Percentiles rank a stretch among this genome's conserved stretches.
Evolutionary conservation across 2,113 vertebrate species (phyloP).

Genomic region (Pelusios castaneus): DNA sequence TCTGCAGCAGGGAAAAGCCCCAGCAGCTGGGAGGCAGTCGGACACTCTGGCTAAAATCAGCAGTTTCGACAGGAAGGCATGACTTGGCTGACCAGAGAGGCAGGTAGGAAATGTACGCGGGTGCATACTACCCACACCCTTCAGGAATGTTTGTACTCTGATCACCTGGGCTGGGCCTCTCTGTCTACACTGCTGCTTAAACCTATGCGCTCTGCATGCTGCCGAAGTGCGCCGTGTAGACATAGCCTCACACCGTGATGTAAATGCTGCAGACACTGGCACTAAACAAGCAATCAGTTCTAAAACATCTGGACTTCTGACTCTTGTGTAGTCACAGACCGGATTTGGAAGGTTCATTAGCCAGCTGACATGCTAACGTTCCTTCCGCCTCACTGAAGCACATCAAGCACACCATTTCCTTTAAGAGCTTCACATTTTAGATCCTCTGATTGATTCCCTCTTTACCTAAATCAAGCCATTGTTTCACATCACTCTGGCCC

Average conservation of each 20-base stretch:
- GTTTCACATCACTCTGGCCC: not conserved
- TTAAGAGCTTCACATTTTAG: not conserved
- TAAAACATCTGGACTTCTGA: not conserved
- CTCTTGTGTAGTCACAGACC: not conserved
- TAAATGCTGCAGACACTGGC: not conserved
- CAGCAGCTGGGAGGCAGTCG: too few species aligned
- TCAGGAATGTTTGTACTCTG: not conserved
- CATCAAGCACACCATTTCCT: not conserved
- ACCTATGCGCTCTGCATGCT: not conserved
- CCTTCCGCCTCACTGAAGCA: not conserved
- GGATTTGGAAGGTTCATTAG: not conserved
- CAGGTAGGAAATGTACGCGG: not conserved
- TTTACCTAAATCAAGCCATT: not conserved
- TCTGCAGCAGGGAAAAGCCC: not conserved
- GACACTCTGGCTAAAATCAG: not conserved
- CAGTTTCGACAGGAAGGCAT: not conserved
- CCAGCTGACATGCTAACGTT: not conserved
- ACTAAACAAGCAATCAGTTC: not conserved
- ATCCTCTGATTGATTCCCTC: not conserved
- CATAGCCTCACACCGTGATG: not conserved
- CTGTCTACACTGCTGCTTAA: not conserved
- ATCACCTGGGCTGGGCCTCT: not conserved
- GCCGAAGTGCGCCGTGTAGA: not conserved
- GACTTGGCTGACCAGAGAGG: not conserved
- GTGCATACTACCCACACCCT: not conserved